Conservation (phyloP, 2,888 invertebrate genomes). For the Thysanoteuthis rhombus region DNA sequence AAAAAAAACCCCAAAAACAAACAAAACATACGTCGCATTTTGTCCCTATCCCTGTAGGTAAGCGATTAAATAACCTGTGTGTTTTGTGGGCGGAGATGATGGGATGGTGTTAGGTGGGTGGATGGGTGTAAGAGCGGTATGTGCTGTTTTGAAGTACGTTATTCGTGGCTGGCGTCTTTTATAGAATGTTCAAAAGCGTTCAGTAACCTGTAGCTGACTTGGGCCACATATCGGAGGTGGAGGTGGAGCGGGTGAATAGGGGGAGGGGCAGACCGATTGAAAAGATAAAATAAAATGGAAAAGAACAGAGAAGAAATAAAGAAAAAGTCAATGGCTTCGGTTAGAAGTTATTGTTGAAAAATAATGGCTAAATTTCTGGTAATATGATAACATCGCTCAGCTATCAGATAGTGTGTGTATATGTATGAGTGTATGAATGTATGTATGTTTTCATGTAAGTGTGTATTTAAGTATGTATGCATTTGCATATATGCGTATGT, state of each 20-base stretch:
- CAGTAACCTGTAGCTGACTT: background rate
- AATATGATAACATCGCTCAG: background rate
- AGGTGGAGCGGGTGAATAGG: background rate
- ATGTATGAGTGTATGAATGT: background rate
- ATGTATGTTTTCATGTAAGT: background rate
- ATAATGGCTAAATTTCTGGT: background rate
- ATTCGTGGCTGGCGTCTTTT: background rate
- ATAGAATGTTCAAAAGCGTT: background rate
- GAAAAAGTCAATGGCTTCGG: background rate
- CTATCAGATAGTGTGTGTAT: background rate
- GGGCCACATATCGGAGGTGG: background rate
- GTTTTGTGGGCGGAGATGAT: background rate
- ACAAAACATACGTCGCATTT: too few relatives aligned
- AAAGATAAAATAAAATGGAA: background rate
- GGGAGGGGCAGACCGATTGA: background rate
- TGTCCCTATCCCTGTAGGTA: too few relatives aligned
- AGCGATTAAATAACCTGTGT: background rate
- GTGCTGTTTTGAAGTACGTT: background rate
- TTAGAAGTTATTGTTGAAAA: background rate
- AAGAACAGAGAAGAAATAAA: background rate
- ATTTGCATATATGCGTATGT: too few relatives aligned
- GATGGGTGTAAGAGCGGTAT: background rate
- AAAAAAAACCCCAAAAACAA: too few relatives aligned
- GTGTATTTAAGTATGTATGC: background rate
- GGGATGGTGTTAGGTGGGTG: background rate